phyloP scores from a whole-genome alignment of 2,797 vertebrate genomes.

The Myoxocephalus aenaeus region DNA sequence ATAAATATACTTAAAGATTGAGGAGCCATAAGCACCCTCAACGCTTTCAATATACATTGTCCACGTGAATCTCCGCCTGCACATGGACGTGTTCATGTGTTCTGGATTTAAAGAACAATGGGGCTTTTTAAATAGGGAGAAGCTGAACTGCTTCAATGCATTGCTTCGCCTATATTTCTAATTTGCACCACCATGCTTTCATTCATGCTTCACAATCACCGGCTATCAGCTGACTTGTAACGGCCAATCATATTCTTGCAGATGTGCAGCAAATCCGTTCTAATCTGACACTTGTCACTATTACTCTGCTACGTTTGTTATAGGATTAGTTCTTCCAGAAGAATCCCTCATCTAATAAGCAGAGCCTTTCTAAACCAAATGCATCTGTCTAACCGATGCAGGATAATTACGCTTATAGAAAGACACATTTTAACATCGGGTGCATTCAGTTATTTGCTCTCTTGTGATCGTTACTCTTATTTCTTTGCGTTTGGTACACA shows the following conservation, averaged over 20 bases:
- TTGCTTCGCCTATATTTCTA: background rate
- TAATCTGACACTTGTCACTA: slow-evolving; percentile 9
- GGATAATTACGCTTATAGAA: background rate
- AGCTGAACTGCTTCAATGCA: background rate
- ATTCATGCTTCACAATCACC: background rate
- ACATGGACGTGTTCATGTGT: background rate
- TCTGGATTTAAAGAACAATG: background rate
- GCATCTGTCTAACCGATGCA: background rate
- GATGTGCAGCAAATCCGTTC: background rate
- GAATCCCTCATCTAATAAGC: background rate
- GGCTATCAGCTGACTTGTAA: slow-evolving; percentile 5
- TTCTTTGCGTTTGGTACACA: background rate
- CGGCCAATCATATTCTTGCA: background rate
- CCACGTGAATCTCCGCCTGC: background rate
- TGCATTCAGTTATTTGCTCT: background rate
- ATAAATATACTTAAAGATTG: slow-evolving; percentile 1
- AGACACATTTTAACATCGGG: background rate
- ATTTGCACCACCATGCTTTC: background rate
- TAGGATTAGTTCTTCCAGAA: slow-evolving; percentile 2
- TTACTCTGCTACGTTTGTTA: background rate
- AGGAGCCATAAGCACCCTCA: slow-evolving; percentile 6
- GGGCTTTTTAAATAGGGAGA: background rate
- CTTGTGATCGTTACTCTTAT: background rate
- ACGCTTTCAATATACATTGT: slow-evolving; percentile 15
- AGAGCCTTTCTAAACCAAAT: background rate